Percentiles rank a stretch among this genome's conserved stretches.
These are phyloP conservation scores for Oreochromis mossambicus DNA, from an alignment of 2,797 vertebrate species.

Conservation along the genomic window DNA sequence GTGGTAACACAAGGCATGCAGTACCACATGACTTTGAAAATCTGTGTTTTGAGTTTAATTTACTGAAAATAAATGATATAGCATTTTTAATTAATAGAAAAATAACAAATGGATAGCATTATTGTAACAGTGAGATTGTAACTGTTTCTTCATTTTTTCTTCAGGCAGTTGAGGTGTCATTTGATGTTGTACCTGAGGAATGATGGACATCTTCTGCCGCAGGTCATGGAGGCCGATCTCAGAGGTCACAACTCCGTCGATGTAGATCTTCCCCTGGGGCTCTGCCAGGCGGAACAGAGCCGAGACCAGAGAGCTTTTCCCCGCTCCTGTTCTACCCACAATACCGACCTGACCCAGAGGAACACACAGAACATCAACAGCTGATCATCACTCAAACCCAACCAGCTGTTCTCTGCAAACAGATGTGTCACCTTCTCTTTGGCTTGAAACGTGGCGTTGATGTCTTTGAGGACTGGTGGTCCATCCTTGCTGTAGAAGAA, in stretches of 20 bases:
- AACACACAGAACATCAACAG: background rate
- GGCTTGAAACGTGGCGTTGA: slow-evolving; percentile 75
- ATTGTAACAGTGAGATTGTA: background rate
- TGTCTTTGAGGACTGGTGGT: slow-evolving; percentile 78
- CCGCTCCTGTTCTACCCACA: slow-evolving; percentile 90
- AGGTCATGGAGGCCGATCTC: slow-evolving; percentile 82
- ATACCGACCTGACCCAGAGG: slow-evolving; percentile 80
- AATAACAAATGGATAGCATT: background rate
- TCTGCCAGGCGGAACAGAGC: slow-evolving; percentile 92
- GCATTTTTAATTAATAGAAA: background rate
- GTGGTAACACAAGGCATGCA: background rate
- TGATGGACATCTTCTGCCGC: slow-evolving; percentile 28
- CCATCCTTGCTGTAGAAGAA: slow-evolving; percentile 85
- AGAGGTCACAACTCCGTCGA: slow-evolving; percentile 86
- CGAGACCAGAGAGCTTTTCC: slow-evolving; percentile 91
- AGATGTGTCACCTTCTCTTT: slow-evolving; percentile 82
- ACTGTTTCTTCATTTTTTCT: background rate
- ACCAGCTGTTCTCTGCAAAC: background rate
- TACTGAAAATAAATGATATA: background rate
- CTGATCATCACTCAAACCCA: background rate
- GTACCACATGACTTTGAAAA: background rate
- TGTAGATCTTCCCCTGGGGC: slow-evolving; percentile 85
- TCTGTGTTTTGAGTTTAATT: background rate
- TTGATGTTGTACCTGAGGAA: slow-evolving; percentile 14
- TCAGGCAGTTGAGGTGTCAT: background rate